Evolutionary conservation across 2,797 vertebrate species (phyloP), one percentile per base, ranked within the genome.

Genomic region (Nyctalus aviator): DNA sequence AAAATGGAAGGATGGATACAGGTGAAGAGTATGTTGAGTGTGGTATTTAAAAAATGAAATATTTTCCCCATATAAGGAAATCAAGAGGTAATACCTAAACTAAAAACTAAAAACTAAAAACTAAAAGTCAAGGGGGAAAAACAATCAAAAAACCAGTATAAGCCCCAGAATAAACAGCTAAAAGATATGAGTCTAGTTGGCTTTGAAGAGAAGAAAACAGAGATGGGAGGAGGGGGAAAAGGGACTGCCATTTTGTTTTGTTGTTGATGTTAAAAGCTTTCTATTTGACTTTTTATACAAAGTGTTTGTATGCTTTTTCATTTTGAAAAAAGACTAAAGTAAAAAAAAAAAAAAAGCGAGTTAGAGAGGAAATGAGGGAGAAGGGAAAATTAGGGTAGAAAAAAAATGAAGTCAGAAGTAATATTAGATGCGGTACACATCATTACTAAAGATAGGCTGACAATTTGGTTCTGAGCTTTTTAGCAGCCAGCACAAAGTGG

Each of bases 401-500:
- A 90, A 90, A 64, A 83, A 55, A 75, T 89, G 59, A 88, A 87
- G 50, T 94, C 84, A 87, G 48, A 86, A 79, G 55, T 69, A 82
- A 85, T 76, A 83, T 64, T 76, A 84, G 66, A 81, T 48, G 25
- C 13, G 41, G 27, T 62, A 20, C 4, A 92, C 44, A 66, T 35
- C 37, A 75, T 50, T 83, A 79, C 59, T 88, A 86, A 68, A 91
- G 91, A 93, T 75, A 95, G 89, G 71, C 62, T 93, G 41, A 86
- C 86, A 87, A 64, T 89, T 93, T 90, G 57, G 73, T 75, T 81
- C 94, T 81, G 88, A 93, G 93, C 76, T 89, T 91, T 92, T 72
- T 55, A 96, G 84, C 75, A 91, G 68, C 76, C 82, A 91, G 55
- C 30, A 90, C 69, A 84, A 93, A 93, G 57, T 76, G 76, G 88